Conservation (phyloP, 2,888 invertebrate genomes). For the Griposia aprilina region DNA sequence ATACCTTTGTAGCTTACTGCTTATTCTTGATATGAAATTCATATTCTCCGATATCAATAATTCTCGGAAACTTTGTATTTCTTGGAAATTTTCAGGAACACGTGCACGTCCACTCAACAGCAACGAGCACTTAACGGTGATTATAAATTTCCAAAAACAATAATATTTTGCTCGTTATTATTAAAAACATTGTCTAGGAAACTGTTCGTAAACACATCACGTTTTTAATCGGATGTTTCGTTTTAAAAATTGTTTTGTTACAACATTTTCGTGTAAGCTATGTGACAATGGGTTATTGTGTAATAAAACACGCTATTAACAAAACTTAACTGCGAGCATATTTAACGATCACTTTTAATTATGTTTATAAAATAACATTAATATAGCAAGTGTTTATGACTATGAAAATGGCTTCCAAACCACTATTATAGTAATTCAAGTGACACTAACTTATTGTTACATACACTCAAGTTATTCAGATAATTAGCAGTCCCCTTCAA, state of each 20-base stretch:
- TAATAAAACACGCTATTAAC: not conserved
- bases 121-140: not conserved
- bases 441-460: conserved; percentile 22
- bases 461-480: conserved; percentile 2
- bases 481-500: conserved; percentile 29
- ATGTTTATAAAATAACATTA: conserved; percentile 12
- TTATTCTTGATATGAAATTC: conserved; percentile 3
- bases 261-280: conserved; percentile 6
- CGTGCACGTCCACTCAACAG: not conserved
- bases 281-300: conserved; percentile 21
- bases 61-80: conserved; percentile 12
- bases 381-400: not conserved
- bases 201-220: conserved; percentile 25
- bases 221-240: not conserved
- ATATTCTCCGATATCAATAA: not conserved
- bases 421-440: conserved; percentile 31
- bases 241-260: not conserved
- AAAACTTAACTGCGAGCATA: not conserved
- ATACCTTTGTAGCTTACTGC: conserved; percentile 1
- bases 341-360: conserved; percentile 12
- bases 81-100: not conserved
- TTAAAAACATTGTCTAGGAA: conserved; percentile 10
- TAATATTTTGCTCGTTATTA: conserved; percentile 15
- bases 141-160: conserved; percentile 4
- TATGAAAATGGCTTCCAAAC: conserved; percentile 1